phyloP scores from a whole-genome alignment of 2,888 invertebrate genomes.

The Odontocolon sp. region DNA sequence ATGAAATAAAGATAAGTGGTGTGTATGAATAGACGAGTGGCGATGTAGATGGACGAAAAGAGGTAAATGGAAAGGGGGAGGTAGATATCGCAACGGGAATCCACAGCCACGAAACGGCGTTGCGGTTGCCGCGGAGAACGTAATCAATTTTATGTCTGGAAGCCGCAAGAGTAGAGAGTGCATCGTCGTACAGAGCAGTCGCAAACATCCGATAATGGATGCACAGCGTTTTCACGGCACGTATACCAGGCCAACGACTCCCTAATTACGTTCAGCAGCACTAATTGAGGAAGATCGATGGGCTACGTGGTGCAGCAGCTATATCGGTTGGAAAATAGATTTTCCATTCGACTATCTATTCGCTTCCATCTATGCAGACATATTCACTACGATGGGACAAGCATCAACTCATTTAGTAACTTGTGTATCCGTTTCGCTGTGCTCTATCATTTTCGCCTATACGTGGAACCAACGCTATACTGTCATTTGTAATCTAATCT shows the following conservation, averaged over 20 bases:
- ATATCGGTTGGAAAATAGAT: slow-evolving; percentile 42
- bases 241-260: slow-evolving; percentile 59
- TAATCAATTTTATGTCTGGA: slow-evolving; percentile 63
- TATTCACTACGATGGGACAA: neutral
- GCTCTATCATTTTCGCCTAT: slow-evolving; percentile 7
- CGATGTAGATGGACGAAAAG: neutral
- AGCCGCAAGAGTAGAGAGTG: slow-evolving; percentile 19
- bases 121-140: slow-evolving; percentile 32
- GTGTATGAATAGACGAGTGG: slow-evolving; percentile 6
- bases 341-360: slow-evolving; percentile 29
- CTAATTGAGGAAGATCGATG: slow-evolving; percentile 67
- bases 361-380: neutral
- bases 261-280: slow-evolving; percentile 63
- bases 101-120: slow-evolving; percentile 1
- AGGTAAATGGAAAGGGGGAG: neutral
- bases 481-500: neutral
- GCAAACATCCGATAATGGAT: slow-evolving; percentile 65
- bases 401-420: slow-evolving; percentile 20
- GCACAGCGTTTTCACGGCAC: slow-evolving; percentile 65
- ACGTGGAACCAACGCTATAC: neutral
- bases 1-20: slow-evolving; percentile 13
- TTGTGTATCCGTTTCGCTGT: slow-evolving; percentile 1
- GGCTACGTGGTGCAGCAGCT: slow-evolving; percentile 51
- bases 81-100: slow-evolving; percentile 1
- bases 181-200: slow-evolving; percentile 56